Evolutionary conservation across 2,888 invertebrate genomes (phyloP).

Genomic region (Pollenia amentaria): DNA sequence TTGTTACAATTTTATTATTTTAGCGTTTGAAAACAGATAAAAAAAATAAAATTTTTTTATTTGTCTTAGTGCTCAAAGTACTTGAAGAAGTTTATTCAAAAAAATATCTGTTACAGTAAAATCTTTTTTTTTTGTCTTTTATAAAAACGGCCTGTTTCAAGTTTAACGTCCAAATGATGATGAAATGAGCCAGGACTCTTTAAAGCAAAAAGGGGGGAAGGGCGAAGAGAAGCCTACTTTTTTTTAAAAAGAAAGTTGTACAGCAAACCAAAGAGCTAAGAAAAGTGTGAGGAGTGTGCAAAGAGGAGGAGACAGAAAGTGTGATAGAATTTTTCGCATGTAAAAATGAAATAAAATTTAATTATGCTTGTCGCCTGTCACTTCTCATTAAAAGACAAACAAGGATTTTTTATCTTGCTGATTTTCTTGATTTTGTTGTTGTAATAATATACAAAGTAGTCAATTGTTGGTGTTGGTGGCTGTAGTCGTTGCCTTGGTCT

Average conservation of each 20-base stretch:
- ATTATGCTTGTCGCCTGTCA: slow-evolving; percentile 83
- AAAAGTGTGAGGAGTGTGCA: too few relatives aligned
- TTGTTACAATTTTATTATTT: slow-evolving; percentile 30
- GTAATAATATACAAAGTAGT: slow-evolving; percentile 56
- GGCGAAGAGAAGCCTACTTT: not conserved
- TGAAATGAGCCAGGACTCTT: not conserved
- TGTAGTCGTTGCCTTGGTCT: slow-evolving; percentile 22
- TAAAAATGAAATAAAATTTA: slow-evolving; percentile 82
- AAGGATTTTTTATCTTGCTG: slow-evolving; percentile 50
- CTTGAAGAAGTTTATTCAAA: slow-evolving; percentile 10
- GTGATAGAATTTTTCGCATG: slow-evolving; percentile 78
- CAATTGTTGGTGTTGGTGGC: slow-evolving; percentile 25
- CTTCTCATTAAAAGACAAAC: slow-evolving; percentile 80
- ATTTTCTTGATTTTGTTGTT: not conserved
- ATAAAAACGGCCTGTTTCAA: slow-evolving; percentile 26
- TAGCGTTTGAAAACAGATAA: not conserved
- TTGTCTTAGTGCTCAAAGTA: slow-evolving; percentile 2
- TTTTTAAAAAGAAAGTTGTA: slow-evolving; percentile 15
- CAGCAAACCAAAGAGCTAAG: not conserved
- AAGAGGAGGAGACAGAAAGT: slow-evolving; percentile 24
- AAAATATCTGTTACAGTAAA: slow-evolving; percentile 5
- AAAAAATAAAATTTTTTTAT: not conserved
- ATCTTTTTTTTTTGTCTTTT: not conserved
- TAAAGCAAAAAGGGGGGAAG: not conserved
- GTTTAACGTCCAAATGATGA: slow-evolving; percentile 51